Evolutionary conservation across 2,797 vertebrate genomes (phyloP), one percentile per base, ranked within the genome.

Genomic region (Aplochiton taeniatus): DNA sequence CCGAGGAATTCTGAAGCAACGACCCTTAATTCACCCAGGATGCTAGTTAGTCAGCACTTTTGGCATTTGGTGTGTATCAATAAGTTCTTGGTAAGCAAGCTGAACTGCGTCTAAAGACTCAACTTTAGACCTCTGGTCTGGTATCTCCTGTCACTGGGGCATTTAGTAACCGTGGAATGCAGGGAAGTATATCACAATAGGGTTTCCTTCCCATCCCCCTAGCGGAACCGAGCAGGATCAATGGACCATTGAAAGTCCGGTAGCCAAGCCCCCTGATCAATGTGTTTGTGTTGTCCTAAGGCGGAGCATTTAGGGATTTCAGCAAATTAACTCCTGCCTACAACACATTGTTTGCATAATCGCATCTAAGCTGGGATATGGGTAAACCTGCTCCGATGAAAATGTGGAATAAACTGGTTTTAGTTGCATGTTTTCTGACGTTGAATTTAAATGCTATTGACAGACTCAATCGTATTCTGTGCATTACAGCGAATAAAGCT

Each of bases 41-140:
- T 6, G 51, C 63, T 62, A 73, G 69, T 63, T 43, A 46, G 11
- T 78, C 76, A 78, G 75, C 70, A 66, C 49, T 67, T 83, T 51
- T 59, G 72, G 45, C 50, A 19, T 20, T n/a, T 59, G 19, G 41
- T 19, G 12, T 62, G 57, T 9, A 10, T 58, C 50, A n/a, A 17
- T 43, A 4, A 53, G 7, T 20, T 53, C 47, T 52, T 20, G 18
- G 13, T 45, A 0, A 16, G 44, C 52, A 42, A 50, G 68, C 45
- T 47, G 61, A 65, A 50, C 5, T 46, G 19, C 20, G 18, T 53
- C 31, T 14, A 1, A 8, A 19, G 43, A 54, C 44, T n/a, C 5
- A 41, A 41, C 31, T 61, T 1, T 4, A n/a, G 56, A 48, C 18
- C 58, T 56, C 44, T 11, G 0, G 46, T n/a, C 13, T 54, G 9